Conservation (phyloP, 92 coral and sea anemone genomes). For the Porites cylindrica region DNA sequence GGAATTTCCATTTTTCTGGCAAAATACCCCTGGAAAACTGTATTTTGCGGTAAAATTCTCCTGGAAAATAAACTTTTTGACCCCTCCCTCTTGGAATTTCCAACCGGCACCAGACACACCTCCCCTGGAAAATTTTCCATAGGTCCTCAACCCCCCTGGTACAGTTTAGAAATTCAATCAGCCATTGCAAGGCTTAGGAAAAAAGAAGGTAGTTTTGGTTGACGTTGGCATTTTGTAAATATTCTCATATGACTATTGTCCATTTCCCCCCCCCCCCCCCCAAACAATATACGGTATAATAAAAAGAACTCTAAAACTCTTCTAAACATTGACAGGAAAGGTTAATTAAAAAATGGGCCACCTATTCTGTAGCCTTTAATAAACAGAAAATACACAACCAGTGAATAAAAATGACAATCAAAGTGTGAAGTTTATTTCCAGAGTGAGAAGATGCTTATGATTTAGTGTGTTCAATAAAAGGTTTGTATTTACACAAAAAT, state of each 20-base stretch:
- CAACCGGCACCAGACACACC: constrained; percentile 49
- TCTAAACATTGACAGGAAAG: constrained; percentile 35
- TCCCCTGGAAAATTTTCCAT: constrained; percentile 52
- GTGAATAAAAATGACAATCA: constrained; percentile 44
- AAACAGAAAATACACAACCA: constrained; percentile 47
- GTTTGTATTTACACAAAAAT: constrained; percentile 49
- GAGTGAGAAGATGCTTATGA: constrained; percentile 46
- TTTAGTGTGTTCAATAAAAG: constrained; percentile 42
- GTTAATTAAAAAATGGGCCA: constrained; percentile 15
- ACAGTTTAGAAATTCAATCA: constrained; percentile 53
- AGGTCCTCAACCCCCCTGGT: constrained; percentile 57
- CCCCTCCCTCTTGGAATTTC: constrained; percentile 33
- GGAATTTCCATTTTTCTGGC: constrained; percentile 39
- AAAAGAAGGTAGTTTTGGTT: constrained; percentile 60
- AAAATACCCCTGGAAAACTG: constrained; percentile 52
- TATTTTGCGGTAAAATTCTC: constrained; percentile 39
- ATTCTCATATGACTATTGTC: constrained; percentile 43
- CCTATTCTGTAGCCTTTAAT: constrained; percentile 37
- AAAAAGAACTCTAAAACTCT: constrained; percentile 53
- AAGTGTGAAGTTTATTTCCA: constrained; percentile 44
- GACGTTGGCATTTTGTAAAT: constrained; percentile 55
- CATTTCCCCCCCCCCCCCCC: constrained; percentile 28
- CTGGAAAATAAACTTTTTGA: constrained; percentile 47
- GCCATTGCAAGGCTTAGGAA: constrained; percentile 53
- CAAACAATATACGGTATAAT: constrained; percentile 39